Conservation (phyloP, 1,140 invertebrate species). For the Neotoxoptera formosana region DNA sequence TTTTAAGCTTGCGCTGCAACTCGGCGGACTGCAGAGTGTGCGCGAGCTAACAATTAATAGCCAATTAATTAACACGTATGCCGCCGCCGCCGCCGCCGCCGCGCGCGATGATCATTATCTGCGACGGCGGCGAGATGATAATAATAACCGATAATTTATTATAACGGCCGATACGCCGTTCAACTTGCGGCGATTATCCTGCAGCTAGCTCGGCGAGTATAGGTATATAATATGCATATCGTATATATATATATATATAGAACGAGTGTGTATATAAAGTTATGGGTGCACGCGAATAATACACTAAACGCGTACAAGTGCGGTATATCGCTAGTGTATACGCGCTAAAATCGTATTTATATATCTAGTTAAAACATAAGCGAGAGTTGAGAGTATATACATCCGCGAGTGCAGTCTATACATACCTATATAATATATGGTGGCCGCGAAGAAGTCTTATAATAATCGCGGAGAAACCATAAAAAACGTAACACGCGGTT, state of each 20-base stretch:
- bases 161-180: neutral
- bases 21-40: neutral
- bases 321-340: neutral
- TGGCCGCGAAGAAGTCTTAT: neutral
- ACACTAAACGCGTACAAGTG: neutral
- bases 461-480: neutral
- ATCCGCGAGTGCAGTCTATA: neutral
- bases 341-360: no score
- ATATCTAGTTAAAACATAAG: neutral
- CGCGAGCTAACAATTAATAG: slow-evolving; percentile 29
- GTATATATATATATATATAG: neutral
- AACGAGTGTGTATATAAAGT: neutral
- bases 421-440: neutral
- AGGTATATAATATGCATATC: no score
- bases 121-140: neutral
- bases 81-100: no score
- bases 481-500: neutral
- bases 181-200: neutral
- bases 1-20: slow-evolving; percentile 23
- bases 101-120: neutral
- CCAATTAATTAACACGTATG: slow-evolving; percentile 31
- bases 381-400: neutral
- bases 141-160: slow-evolving; percentile 17
- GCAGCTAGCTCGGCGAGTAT: neutral
- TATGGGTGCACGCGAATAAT: neutral